A percentile compares a stretch with the other conserved stretches of the same genome.
Conservation (phyloP, 2,797 vertebrate species). For the Myoxocephalus aenaeus region DNA sequence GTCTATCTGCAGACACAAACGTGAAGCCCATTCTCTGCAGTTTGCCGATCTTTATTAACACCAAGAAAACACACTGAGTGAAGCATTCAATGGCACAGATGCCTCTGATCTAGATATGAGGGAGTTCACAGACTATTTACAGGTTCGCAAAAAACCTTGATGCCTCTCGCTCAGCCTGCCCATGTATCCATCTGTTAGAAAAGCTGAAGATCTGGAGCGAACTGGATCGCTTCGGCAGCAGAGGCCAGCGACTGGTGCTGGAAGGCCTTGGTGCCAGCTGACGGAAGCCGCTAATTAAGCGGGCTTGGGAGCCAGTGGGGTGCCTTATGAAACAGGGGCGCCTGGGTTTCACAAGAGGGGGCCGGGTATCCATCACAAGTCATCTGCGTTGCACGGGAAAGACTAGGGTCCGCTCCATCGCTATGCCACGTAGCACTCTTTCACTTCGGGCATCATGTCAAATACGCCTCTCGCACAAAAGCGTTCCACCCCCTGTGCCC, state of each 20-base stretch:
- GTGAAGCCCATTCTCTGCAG: slow-evolving; percentile 20
- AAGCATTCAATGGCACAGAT: neutral
- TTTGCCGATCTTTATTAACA: slow-evolving; percentile 49
- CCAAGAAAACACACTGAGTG: slow-evolving; percentile 16
- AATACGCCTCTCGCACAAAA: slow-evolving; percentile 35
- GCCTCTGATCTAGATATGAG: slow-evolving; percentile 37
- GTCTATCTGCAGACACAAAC: slow-evolving; percentile 48
- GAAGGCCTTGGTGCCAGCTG: slow-evolving; percentile 76
- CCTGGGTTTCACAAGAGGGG: slow-evolving; percentile 78
- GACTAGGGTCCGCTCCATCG: slow-evolving; percentile 35
- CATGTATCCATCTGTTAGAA: slow-evolving; percentile 54
- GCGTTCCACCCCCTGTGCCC: slow-evolving; percentile 29
- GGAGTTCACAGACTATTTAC: slow-evolving; percentile 49
- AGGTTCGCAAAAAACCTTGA: slow-evolving; percentile 42
- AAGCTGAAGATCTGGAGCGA: slow-evolving; percentile 55
- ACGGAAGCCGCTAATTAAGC: slow-evolving; percentile 80
- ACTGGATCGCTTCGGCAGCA: slow-evolving; percentile 57
- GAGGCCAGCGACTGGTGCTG: slow-evolving; percentile 62
- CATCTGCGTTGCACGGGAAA: slow-evolving; percentile 57
- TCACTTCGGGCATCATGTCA: slow-evolving; percentile 50
- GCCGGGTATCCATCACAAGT: slow-evolving; percentile 70
- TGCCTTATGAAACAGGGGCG: slow-evolving; percentile 78
- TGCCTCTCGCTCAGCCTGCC: slow-evolving; percentile 23
- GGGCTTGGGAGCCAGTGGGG: slow-evolving; percentile 71
- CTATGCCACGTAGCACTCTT: slow-evolving; percentile 45